Evolutionary conservation across 2,113 vertebrate species (phyloP).

Genomic region (Panthera tigris): DNA sequence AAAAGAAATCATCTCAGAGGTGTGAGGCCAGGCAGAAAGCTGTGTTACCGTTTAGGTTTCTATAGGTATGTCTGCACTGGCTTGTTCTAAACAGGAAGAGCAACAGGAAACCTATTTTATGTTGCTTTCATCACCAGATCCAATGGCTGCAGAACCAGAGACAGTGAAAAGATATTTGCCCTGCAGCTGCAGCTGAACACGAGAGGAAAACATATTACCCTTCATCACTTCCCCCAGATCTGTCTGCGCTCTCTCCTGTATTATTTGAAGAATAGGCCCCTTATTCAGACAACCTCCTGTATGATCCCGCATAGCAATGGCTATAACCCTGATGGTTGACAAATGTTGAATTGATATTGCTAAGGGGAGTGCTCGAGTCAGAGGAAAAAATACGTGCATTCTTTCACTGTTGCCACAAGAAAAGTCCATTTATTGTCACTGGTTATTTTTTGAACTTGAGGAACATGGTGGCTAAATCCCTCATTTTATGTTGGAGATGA

Average conservation of each 20-base stretch:
- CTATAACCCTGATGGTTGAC: constrained; percentile 27
- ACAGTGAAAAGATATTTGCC: constrained; percentile 32
- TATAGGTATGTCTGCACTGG: not conserved
- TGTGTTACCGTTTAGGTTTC: not conserved
- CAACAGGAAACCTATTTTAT: not conserved
- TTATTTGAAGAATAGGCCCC: constrained; percentile 55
- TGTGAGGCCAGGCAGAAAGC: not conserved
- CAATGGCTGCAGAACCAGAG: not conserved
- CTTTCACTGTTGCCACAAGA: constrained; percentile 17
- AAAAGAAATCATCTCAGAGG: not conserved
- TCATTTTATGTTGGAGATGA: constrained; percentile 49
- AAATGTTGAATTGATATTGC: constrained; percentile 21
- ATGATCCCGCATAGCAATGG: not conserved
- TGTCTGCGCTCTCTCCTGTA: not conserved
- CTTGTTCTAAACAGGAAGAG: not conserved
- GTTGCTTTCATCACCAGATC: constrained; percentile 24
- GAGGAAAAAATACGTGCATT: not conserved
- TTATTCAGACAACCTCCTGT: constrained; percentile 25
- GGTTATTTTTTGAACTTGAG: constrained; percentile 58
- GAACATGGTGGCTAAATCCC: constrained; percentile 20
- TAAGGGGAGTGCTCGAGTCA: constrained; percentile 1
- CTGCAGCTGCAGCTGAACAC: constrained; percentile 28
- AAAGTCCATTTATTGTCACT: constrained; percentile 47
- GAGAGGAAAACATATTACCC: constrained; percentile 42
- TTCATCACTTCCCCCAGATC: not conserved